Evolutionary conservation across 2,113 vertebrate species (phyloP), one percentile per base, ranked within the genome.

Genomic region (Pelobates fuscus): DNA sequence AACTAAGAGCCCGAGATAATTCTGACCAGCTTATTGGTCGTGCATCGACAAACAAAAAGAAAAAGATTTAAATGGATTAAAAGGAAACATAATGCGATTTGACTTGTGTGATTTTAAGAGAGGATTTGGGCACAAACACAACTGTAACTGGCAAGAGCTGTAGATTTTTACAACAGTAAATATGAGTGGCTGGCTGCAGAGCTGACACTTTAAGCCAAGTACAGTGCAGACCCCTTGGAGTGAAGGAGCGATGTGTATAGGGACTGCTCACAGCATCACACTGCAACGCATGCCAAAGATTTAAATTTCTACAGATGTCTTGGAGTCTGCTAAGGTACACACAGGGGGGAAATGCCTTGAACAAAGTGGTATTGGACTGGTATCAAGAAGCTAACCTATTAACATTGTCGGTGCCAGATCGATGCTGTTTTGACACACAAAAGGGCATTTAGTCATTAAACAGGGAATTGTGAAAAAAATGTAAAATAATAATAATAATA

Each of bases 221-320:
- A 27, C 29, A 7, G 25, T 54, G 10, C 23, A 18, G 18, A 55
- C 52, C 52, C 52, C 52, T 20, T 30, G 63, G 41, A 62, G 69
- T 44, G 41, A 61, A 71, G 59, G 70, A 46, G 25, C 24, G 43
- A 17, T 17, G 70, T 54, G 20, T 21, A 23, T 18, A 20, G 52
- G 27, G 15, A 2, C 52, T 14, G 32, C 32, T 43, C 26, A 37
- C 18, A 43, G 27, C 72, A 46, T 58, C 37, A 21, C 26, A 23
- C 32, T 6, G 54, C 30, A n/a, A 17, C 24, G 17, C n/a, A 14
- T 30, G 63, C 72, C 72, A 76, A 46, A 8, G 32, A 30, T 30
- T 60, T 76, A 67, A 59, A 58, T 60, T 21, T 30, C 49, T 67
- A 62, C 72, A 76, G 72, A 76, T 76, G 64, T 59, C 71, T 67